phyloP scores from a whole-genome alignment of 1,140 invertebrate species.

The Drosophila asahinai region DNA sequence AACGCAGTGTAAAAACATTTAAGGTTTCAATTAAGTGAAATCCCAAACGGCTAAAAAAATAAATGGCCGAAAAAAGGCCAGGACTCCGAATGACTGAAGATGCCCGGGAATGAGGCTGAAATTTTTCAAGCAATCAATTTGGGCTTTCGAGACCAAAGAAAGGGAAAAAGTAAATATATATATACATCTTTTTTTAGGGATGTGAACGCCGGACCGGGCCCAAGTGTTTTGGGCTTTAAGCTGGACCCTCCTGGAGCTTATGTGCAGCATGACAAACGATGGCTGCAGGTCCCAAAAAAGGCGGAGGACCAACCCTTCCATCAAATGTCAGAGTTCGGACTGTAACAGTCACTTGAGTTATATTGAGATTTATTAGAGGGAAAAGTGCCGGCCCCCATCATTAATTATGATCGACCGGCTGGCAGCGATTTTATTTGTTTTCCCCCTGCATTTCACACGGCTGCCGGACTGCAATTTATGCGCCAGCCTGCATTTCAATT shows the following conservation, averaged over 20 bases:
- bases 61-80: constrained; percentile 47
- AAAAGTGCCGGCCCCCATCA: constrained; percentile 42
- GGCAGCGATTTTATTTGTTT: constrained; percentile 62
- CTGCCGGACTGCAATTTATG: constrained; percentile 56
- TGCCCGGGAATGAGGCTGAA: constrained; percentile 47
- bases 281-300: constrained; percentile 24
- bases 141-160: constrained; percentile 34
- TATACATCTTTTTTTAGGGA: constrained; percentile 14
- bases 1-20: constrained; percentile 79
- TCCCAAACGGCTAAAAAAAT: constrained; percentile 66
- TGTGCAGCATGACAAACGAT: constrained; percentile 75
- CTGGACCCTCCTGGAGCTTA: constrained; percentile 54
- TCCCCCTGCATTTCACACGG: constrained; percentile 7
- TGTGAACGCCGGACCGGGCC: background rate
- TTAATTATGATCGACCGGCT: constrained; percentile 72
- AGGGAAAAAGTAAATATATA: constrained; percentile 32
- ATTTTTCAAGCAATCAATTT: constrained; percentile 79
- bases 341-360: constrained; percentile 75
- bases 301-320: constrained; percentile 59
- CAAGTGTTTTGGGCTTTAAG: constrained; percentile 42
- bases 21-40: constrained; percentile 82
- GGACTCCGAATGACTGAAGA: constrained; percentile 39
- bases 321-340: constrained; percentile 78
- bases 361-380: constrained; percentile 78
- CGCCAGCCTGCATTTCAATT: constrained; percentile 69